Conservation (phyloP, 1,140 invertebrate genomes). For the Leucophenga varia region DNA sequence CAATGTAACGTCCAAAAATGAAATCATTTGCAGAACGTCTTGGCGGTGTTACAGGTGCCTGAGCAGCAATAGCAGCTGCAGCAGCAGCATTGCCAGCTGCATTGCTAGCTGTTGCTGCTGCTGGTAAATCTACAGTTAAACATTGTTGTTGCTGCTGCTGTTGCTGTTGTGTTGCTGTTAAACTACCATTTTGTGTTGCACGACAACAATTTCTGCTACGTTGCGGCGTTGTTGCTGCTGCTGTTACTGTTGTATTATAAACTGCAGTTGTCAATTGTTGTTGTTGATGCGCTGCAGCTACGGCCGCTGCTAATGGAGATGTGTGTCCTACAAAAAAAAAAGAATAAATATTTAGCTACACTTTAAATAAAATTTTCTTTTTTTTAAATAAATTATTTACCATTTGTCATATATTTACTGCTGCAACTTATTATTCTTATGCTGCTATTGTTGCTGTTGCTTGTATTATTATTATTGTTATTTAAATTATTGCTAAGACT, state of each 20-base stretch:
- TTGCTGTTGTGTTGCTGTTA: conserved; percentile 5
- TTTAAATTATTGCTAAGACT: background rate
- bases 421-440: conserved; percentile 27
- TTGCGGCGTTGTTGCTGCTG: conserved; percentile 32
- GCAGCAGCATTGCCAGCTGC: conserved; percentile 42
- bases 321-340: conserved; percentile 30
- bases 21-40: conserved; percentile 84
- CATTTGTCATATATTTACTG: conserved; percentile 42
- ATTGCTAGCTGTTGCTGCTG: conserved; percentile 4
- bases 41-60: conserved; percentile 56
- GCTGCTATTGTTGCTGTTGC: conserved; percentile 14
- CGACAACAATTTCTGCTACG: conserved; percentile 31
- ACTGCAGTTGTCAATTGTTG: background rate
- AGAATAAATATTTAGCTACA: too few species aligned
- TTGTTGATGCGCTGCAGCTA: conserved; percentile 23
- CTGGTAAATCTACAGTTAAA: background rate
- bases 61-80: conserved; percentile 9
- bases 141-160: conserved; percentile 13
- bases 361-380: too few species aligned
- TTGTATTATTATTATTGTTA: too few species aligned
- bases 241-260: conserved; percentile 37
- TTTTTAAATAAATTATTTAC: too few species aligned
- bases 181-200: conserved; percentile 3
- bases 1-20: conserved; percentile 93
- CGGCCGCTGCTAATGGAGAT: conserved; percentile 45